A percentile compares a stretch with the other conserved stretches of the same genome.
Evolutionary conservation across 2,888 invertebrate genomes (phyloP).

Genomic region (Pyrochroa serraticornis): DNA sequence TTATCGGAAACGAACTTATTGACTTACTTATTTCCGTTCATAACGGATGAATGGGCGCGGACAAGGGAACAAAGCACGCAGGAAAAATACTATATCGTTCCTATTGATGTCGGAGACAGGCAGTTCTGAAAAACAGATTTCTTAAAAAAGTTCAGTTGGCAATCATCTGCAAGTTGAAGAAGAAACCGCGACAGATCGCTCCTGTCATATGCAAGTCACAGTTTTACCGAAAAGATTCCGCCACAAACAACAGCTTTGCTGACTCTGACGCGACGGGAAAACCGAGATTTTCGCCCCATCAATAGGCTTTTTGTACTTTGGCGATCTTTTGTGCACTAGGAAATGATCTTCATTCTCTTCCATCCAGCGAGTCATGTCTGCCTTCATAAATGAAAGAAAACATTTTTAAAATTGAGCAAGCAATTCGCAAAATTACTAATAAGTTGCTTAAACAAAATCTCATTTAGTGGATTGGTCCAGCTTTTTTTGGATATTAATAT

Average conservation of each 20-base stretch:
- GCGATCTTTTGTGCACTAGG: too few species aligned
- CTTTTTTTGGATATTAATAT: too few species aligned
- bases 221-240: not conserved
- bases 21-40: constrained; percentile 22
- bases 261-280: too few species aligned
- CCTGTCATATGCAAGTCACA: constrained; percentile 36
- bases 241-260: not conserved
- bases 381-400: too few species aligned
- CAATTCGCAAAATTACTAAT: too few species aligned
- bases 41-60: constrained; percentile 17
- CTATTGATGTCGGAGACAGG: constrained; percentile 29
- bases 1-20: constrained; percentile 23
- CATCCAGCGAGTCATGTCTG: too few species aligned
- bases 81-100: constrained; percentile 26
- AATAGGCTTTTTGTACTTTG: too few species aligned
- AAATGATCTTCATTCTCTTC: too few species aligned
- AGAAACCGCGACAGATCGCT: constrained; percentile 35
- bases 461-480: too few species aligned
- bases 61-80: constrained; percentile 18
- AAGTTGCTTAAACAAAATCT: too few species aligned
- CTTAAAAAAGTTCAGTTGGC: constrained; percentile 36
- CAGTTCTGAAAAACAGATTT: constrained; percentile 36
- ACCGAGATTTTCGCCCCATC: too few species aligned
- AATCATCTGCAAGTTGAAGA: constrained; percentile 38
- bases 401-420: too few species aligned